Evolutionary conservation across 1,140 invertebrate genomes (phyloP), one percentile per base, ranked within the genome.

Genomic region (Asbolus verrucosus): DNA sequence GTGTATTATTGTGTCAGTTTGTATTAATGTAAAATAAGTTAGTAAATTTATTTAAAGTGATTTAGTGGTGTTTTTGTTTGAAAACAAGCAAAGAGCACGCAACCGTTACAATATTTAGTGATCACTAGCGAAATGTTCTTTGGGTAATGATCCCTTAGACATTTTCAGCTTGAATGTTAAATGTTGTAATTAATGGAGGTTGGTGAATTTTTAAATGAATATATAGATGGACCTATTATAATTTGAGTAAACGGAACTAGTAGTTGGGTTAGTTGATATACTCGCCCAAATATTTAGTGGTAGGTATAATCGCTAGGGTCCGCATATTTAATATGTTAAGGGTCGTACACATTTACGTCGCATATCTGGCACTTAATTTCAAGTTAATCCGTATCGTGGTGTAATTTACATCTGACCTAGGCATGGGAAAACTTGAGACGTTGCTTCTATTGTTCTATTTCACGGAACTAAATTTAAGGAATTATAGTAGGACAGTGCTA

Each of bases 241-340:
- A 24, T 50, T 50, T 50, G 43, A 24, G 13, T 50, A 24, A 21
- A 36, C 33, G 33, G 33, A 36, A 11, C 33, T 36, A 36, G 6
- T 6, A 27, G 46, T 27, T 11, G n/a, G 21, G 46, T 4, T 27
- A 3, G 46, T n/a, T 63, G 61, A 63, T 63, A 41, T 41, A 63
- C 15, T 63, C n/a, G 33, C 0, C 39, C 24, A 63, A 41, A 63
- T 63, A 63, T 63, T 63, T 63, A 41, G 39, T 63, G 61, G 61
- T 38, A 39, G 33, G 61, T 63, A 63, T 63, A 63, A 63, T 63
- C 31, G 61, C 36, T 63, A 41, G 61, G 61, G 61, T 63, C 61
- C 61, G 61, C 33, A 63, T 63, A 63, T 63, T 63, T 63, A 63
- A 63, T 63, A 63, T 63, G 36, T 63, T 63, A 41, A 27, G 61